A percentile compares a stretch with the other conserved stretches of the same genome.
Conservation (phyloP, 2,797 vertebrate species). For the Vireo griseus region DNA sequence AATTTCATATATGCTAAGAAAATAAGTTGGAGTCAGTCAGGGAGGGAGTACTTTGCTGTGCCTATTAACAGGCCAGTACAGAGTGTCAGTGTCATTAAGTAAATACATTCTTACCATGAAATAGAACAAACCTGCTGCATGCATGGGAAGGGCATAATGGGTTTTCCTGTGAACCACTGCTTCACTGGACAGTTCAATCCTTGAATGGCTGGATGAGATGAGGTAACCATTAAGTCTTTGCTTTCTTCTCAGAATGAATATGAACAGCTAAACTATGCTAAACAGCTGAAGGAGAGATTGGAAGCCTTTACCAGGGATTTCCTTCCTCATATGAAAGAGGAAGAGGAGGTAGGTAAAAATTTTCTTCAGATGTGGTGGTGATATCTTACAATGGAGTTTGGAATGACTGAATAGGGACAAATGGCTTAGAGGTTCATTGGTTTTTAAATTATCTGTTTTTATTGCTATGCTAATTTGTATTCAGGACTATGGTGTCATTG, state of each 20-base stretch:
- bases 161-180: not conserved
- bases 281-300: conserved; percentile 93
- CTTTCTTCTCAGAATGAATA: conserved; percentile 84
- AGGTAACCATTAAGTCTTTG: not conserved
- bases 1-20: not conserved
- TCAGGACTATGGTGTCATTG: not conserved
- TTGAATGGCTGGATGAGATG: not conserved
- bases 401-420: not conserved
- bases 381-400: not conserved
- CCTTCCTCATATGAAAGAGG: conserved; percentile 99
- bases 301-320: conserved; percentile 98
- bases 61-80: not conserved
- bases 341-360: conserved; percentile 87
- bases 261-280: conserved; percentile 97
- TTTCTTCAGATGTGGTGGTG: not conserved
- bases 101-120: not conserved
- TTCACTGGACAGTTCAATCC: not conserved
- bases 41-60: not conserved
- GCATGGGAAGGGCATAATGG: not conserved
- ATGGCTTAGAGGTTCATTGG: not conserved
- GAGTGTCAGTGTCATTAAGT: not conserved
- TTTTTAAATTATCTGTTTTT: not conserved
- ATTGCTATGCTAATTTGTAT: not conserved
- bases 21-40: not conserved
- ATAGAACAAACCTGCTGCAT: not conserved